Evolutionary conservation across 2,888 invertebrate genomes (phyloP), one percentile per base, ranked within the genome.

Genomic region (Muscina levida): DNA sequence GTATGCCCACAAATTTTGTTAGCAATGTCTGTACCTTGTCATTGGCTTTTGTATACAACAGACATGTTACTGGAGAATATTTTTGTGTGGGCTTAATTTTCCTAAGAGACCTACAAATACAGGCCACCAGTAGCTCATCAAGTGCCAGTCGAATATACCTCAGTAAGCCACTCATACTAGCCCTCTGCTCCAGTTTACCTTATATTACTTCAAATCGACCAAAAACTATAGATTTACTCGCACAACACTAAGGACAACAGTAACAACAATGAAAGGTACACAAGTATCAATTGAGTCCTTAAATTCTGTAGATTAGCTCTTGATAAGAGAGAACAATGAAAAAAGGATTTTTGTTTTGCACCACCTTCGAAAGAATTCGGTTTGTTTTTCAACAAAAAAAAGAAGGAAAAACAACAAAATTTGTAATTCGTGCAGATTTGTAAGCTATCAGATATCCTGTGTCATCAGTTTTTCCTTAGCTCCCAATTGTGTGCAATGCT

Each of bases 11-110:
- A 31, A 31, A 3, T 31, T 31, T 31, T 5, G 31, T 31, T 31
- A 31, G 31, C 31, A 31, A 31, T 31, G 8, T 31, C 4, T 42
- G 42, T 42, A 13, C 22, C 62, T 42, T 62, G 62, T 62, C 62
- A 62, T 19, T 39, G 42, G 39, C 19, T 42, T 62, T 62, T 62
- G 62, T 42, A 17, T 42, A 59, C 13, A 42, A 19, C 42, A 62
- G 62, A 62, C 62, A 62, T 39, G 42, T 22, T 22, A 39, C 62
- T 62, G 39, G 62, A 39, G 42, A 62, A 62, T 62, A 62, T 39
- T 39, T 62, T 62, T 42, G 62, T 62, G 62, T 62, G 15, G 62
- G 62, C 57, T 71, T 57, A 59, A 57, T 66, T 51, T 66, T 44
- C 24, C 4, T 65, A 22, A 44, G 13, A 46, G 6, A 46, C 37